phyloP scores from a whole-genome alignment of 1,140 invertebrate genomes.

The Hyles vespertilio region DNA sequence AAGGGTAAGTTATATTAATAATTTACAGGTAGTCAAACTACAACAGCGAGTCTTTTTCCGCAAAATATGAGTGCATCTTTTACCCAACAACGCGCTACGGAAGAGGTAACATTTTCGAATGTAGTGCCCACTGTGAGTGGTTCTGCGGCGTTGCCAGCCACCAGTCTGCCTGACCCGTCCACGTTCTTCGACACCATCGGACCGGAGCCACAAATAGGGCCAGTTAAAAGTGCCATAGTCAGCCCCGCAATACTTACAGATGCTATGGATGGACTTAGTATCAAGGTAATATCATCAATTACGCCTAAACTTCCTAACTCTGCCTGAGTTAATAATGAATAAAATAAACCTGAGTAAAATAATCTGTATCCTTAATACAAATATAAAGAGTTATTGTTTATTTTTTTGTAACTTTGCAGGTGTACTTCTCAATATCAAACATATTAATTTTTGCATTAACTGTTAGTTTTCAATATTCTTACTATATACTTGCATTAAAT shows the following conservation, averaged over 20 bases:
- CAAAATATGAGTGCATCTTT: conserved; percentile 42
- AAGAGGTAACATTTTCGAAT: conserved; percentile 49
- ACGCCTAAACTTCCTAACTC: neutral
- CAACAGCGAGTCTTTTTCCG: conserved; percentile 31
- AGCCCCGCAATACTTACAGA: conserved; percentile 40
- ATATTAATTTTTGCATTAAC: no score
- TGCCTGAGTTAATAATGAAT: no score
- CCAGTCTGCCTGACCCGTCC: conserved; percentile 64
- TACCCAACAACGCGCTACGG: conserved; percentile 33
- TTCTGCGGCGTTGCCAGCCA: conserved; percentile 42
- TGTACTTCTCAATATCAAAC: no score
- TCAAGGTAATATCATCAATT: conserved; percentile 34
- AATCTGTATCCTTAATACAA: no score
- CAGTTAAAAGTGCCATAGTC: conserved; percentile 31
- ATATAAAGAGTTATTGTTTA: no score
- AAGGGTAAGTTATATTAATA: conserved; percentile 1
- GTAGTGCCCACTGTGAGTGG: conserved; percentile 61
- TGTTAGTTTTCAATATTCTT: no score
- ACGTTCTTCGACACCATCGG: conserved; percentile 73
- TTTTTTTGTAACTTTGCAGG: no score
- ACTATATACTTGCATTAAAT: neutral
- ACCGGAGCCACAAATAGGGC: conserved; percentile 49
- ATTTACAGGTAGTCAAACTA: conserved; percentile 25
- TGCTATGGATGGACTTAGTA: conserved; percentile 51
- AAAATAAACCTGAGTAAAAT: no score